These are phyloP conservation scores for Oxystoma pomonae DNA, from an alignment of 2,888 invertebrate species.

Conservation along the genomic window DNA sequence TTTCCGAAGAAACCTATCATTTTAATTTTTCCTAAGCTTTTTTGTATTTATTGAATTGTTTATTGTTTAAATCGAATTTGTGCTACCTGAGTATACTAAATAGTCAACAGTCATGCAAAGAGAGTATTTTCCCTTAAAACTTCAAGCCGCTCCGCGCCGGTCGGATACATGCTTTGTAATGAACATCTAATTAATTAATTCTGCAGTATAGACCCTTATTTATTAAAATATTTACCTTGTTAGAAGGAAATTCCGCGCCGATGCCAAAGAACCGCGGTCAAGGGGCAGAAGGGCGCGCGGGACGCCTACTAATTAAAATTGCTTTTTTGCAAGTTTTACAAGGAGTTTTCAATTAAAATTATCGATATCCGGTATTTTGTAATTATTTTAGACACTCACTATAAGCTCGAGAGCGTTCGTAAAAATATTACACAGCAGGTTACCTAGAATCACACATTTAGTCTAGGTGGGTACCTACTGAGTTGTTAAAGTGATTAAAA, in stretches of 20 bases:
- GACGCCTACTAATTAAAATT: constrained; percentile 18
- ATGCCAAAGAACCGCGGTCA: constrained; percentile 4
- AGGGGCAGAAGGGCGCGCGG: constrained; percentile 2
- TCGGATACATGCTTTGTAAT: constrained; percentile 29
- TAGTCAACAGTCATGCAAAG: not conserved
- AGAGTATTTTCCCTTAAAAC: constrained; percentile 14
- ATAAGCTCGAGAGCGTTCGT: no score
- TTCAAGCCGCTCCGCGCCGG: constrained; percentile 19
- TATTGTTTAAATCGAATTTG: no score
- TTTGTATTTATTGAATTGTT: no score
- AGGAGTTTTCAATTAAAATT: not conserved
- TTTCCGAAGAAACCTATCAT: no score
- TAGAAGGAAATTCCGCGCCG: constrained; percentile 24
- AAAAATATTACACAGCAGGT: no score
- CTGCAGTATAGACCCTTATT: constrained; percentile 27
- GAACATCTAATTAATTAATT: constrained; percentile 31
- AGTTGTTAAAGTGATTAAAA: no score
- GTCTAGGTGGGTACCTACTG: no score
- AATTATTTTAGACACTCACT: no score
- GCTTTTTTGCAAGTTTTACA: not conserved
- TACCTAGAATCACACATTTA: no score
- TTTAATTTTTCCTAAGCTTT: no score
- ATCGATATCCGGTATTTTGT: not conserved
- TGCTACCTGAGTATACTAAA: no score
- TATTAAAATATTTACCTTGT: constrained; percentile 29